Conservation (phyloP, 2,797 vertebrate species). For the Strix occidentalis region DNA sequence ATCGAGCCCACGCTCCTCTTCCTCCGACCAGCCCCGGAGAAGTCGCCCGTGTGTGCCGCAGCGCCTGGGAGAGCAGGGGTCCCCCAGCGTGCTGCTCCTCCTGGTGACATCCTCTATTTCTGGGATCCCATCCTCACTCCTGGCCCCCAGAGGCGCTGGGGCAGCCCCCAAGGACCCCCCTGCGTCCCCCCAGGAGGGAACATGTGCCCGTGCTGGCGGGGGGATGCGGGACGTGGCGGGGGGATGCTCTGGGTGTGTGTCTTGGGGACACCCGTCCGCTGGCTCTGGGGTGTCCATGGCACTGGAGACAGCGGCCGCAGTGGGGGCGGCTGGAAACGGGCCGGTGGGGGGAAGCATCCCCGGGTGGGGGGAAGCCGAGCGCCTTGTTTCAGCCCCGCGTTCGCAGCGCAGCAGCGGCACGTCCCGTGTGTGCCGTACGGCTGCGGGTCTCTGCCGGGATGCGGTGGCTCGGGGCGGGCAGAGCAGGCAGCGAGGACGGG, state of each 20-base stretch:
- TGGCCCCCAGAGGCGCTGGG: not conserved
- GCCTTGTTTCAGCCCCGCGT: rapidly evolving
- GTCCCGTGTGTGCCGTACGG: rapidly evolving
- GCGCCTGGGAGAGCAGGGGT: not conserved
- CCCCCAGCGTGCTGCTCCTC: not conserved
- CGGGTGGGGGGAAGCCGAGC: not conserved
- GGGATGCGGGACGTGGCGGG: not conserved
- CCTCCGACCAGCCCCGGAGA: rapidly evolving
- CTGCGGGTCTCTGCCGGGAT: no score
- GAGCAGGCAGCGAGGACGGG: not conserved
- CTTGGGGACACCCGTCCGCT: not conserved
- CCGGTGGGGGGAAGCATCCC: not conserved
- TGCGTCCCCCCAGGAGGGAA: not conserved
- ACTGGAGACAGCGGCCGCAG: not conserved
- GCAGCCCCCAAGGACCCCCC: rapidly evolving
- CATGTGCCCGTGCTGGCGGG: rapidly evolving
- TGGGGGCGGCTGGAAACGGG: not conserved
- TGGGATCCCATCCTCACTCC: not conserved
- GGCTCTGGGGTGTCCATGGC: rapidly evolving
- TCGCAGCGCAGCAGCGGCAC: not conserved
- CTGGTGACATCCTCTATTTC: rapidly evolving
- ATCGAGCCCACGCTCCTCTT: rapidly evolving
- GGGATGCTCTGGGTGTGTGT: not conserved
- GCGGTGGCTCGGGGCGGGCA: rapidly evolving
- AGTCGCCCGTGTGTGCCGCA: not conserved